These are phyloP conservation scores for Hoplostethus atlanticus DNA, from an alignment of 2,797 vertebrate species.

Conservation along the genomic window DNA sequence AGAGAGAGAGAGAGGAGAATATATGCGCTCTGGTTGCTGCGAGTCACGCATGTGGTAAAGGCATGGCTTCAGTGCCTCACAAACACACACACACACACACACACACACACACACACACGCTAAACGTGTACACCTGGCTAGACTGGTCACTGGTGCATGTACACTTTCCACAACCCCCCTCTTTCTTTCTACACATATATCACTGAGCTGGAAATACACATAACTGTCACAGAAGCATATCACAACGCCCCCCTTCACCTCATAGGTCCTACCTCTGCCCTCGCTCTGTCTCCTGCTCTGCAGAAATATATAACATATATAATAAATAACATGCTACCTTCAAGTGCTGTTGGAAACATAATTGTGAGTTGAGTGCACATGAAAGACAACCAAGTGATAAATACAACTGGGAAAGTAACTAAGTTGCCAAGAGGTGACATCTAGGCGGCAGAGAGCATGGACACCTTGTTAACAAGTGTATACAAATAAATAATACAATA, in stretches of 20 bases:
- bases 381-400: background rate
- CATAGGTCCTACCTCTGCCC: conserved; percentile 13
- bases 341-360: conserved; percentile 34
- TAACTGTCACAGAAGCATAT: conserved; percentile 51
- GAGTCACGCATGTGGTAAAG: conserved; percentile 43
- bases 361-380: conserved; percentile 34
- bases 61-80: conserved; percentile 39
- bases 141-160: conserved; percentile 67
- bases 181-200: conserved; percentile 59
- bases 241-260: conserved; percentile 27
- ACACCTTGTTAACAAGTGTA: background rate
- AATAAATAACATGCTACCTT: conserved; percentile 17
- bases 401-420: background rate
- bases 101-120: conserved; percentile 13
- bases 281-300: conserved; percentile 9
- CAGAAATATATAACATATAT: conserved; percentile 13
- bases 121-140: conserved; percentile 65
- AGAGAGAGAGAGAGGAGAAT: background rate
- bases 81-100: conserved; percentile 16
- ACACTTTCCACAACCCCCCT: conserved; percentile 35
- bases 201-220: background rate
- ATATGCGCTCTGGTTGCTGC: background rate
- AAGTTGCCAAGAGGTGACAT: background rate
- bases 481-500: too few relatives aligned
- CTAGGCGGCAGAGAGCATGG: background rate